phyloP scores from a whole-genome alignment of 2,797 vertebrate genomes.

The Chiroxiphia lanceolata region DNA sequence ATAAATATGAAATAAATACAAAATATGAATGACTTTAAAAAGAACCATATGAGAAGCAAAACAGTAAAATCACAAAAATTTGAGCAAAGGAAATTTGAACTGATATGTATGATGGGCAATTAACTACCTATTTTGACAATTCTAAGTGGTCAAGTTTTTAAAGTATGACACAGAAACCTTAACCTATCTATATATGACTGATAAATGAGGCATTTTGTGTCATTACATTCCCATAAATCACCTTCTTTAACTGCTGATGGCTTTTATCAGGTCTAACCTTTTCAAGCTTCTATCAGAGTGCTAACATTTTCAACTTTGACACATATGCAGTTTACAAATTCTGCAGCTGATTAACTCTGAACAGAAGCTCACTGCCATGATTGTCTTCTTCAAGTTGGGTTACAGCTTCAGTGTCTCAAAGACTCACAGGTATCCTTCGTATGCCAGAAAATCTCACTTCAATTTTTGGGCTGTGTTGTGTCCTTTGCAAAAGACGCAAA shows the following conservation, averaged over 20 bases:
- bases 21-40: constrained; percentile 74
- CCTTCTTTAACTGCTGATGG: constrained; percentile 93
- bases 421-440: constrained; percentile 27
- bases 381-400: constrained; percentile 74
- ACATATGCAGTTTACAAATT: constrained; percentile 93
- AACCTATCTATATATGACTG: constrained; percentile 91
- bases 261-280: constrained; percentile 99
- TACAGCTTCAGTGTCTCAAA: constrained; percentile 68
- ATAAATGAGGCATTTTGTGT: constrained; percentile 99
- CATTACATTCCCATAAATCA: constrained; percentile 99
- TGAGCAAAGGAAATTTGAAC: constrained; percentile 75
- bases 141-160: constrained; percentile 90
- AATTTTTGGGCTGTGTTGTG: not conserved
- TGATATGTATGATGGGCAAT: constrained; percentile 78
- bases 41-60: constrained; percentile 71
- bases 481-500: not conserved
- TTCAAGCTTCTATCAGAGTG: constrained; percentile 96
- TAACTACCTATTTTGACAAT: constrained; percentile 85
- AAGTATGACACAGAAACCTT: constrained; percentile 91
- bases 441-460: constrained; percentile 54
- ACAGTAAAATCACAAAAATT: constrained; percentile 69
- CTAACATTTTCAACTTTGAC: constrained; percentile 99
- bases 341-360: constrained; percentile 96
- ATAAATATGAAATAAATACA: constrained; percentile 73
- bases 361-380: constrained; percentile 78